Evolutionary conservation across 2,113 vertebrate genomes (phyloP).

Genomic region (Notechis scutatus): DNA sequence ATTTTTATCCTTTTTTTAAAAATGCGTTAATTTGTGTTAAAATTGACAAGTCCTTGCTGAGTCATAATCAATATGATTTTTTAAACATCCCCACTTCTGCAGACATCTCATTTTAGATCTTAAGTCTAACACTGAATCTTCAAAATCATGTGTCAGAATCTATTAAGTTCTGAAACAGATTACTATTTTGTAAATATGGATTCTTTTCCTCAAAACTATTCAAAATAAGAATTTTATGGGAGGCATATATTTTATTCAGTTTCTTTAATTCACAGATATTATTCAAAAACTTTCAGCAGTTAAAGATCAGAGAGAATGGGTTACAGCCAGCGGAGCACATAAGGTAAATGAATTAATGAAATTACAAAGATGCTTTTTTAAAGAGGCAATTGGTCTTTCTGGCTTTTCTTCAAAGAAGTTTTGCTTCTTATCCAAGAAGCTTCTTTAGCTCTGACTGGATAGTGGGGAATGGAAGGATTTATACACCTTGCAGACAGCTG

Average conservation of each 20-base stretch:
- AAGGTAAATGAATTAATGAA: conserved; percentile 63
- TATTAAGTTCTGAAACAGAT: not conserved
- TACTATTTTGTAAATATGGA: not conserved
- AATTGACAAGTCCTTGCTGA: not conserved
- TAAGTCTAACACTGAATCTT: not conserved
- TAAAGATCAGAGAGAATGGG: conserved; percentile 77
- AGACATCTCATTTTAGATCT: conserved; percentile 2
- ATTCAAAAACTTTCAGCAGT: conserved; percentile 83
- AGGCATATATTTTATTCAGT: not conserved
- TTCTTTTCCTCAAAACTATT: not conserved
- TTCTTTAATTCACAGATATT: conserved; percentile 71
- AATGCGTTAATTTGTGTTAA: not conserved
- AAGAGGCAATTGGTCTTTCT: no score
- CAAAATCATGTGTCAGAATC: conserved; percentile 9
- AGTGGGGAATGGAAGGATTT: no score
- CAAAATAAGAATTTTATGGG: conserved; percentile 26
- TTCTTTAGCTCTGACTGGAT: no score
- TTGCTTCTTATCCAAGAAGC: no score
- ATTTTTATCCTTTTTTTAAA: not conserved
- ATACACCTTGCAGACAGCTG: no score
- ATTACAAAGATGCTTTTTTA: not conserved
- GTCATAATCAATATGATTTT: not conserved
- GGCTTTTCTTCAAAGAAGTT: no score
- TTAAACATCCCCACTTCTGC: not conserved
- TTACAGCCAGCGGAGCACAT: conserved; percentile 77